phyloP scores from a whole-genome alignment of 2,113 vertebrate species.

The Rattus rattus region DNA sequence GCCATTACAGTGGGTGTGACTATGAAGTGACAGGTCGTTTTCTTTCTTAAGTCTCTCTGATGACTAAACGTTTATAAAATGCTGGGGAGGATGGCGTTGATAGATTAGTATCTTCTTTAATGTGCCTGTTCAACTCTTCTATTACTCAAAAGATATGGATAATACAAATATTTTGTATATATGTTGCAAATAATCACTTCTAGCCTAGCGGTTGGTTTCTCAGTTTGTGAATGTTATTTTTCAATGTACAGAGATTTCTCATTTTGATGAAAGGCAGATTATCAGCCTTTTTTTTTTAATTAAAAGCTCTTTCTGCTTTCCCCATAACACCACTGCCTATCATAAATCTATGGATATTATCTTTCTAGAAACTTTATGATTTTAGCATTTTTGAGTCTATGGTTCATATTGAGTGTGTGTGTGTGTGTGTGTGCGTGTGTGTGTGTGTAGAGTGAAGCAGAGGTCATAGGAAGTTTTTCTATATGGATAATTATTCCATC shows the following conservation, averaged over 20 bases:
- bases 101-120: not conserved
- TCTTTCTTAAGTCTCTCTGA: not conserved
- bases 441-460: not conserved
- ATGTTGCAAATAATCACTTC: not conserved
- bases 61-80: constrained; percentile 18
- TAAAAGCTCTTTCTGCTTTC: not conserved
- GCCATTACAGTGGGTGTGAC: not conserved
- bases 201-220: not conserved
- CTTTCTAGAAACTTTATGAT: not conserved
- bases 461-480: not conserved
- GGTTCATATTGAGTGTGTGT: constrained; percentile 12
- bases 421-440: not conserved
- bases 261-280: constrained; percentile 38
- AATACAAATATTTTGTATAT: not conserved
- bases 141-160: not conserved
- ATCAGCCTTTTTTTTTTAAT: not conserved
- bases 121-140: not conserved
- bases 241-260: not conserved
- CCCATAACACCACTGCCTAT: not conserved
- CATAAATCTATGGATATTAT: not conserved
- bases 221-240: not conserved
- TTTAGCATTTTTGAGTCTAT: constrained; percentile 37
- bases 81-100: not conserved
- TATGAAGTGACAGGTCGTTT: constrained; percentile 2
- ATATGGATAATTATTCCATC: not conserved